Percentiles rank a stretch among this genome's conserved stretches.
These are phyloP conservation scores for Platyscapa corneri DNA, from an alignment of 1,140 invertebrate genomes.

Conservation along the genomic window DNA sequence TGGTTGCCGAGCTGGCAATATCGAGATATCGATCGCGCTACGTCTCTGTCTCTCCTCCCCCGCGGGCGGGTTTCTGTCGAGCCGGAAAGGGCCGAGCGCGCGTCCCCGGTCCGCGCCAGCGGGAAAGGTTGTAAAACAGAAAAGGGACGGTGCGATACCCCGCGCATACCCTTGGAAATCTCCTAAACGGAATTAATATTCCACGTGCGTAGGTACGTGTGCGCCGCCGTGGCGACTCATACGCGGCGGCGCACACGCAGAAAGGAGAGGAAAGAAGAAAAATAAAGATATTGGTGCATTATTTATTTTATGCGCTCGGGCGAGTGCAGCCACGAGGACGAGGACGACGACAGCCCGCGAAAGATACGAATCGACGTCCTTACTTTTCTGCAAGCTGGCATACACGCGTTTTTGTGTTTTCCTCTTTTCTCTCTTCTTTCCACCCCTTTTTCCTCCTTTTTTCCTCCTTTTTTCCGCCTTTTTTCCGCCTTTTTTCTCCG, in stretches of 20 bases:
- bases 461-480: not conserved
- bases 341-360: not conserved
- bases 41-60: no score
- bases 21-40: slow-evolving; percentile 64
- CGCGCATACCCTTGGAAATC: slow-evolving; percentile 37
- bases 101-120: slow-evolving; percentile 47
- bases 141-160: slow-evolving; percentile 24
- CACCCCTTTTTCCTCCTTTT: slow-evolving; percentile 5
- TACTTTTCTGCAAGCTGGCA: slow-evolving; percentile 43
- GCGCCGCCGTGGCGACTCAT: not conserved
- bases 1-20: slow-evolving; percentile 65
- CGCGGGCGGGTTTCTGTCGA: not conserved
- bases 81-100: slow-evolving; percentile 12
- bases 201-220: slow-evolving; percentile 19
- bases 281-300: slow-evolving; percentile 36
- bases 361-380: slow-evolving; percentile 40
- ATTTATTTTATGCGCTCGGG: slow-evolving; percentile 43
- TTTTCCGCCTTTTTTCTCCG: not conserved
- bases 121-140: slow-evolving; percentile 46
- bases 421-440: no score
- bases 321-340: slow-evolving; percentile 20
- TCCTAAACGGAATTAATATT: slow-evolving; percentile 43
- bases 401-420: not conserved
- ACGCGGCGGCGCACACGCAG: not conserved
- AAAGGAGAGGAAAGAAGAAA: no score